These are phyloP conservation scores for Dorcus hopei DNA, from an alignment of 2,888 invertebrate species.

Conservation along the genomic window DNA sequence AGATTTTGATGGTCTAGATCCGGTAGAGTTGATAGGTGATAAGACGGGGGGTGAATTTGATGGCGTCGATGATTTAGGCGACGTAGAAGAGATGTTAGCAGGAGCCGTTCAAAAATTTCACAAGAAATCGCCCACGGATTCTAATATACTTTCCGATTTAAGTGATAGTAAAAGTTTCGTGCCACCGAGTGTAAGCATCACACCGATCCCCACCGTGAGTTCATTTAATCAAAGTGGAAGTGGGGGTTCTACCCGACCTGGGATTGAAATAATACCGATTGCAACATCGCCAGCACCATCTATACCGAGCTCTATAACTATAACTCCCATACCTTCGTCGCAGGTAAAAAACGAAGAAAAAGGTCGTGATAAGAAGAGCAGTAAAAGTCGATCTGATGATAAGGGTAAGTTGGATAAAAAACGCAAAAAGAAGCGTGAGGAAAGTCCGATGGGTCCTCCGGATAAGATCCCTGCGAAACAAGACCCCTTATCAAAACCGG, in stretches of 20 bases:
- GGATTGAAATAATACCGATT: slow-evolving; percentile 84
- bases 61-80: slow-evolving; percentile 56
- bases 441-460: slow-evolving; percentile 78
- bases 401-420: slow-evolving; percentile 63
- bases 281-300: slow-evolving; percentile 58
- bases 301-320: slow-evolving; percentile 79
- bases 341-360: slow-evolving; percentile 48
- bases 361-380: slow-evolving; percentile 50
- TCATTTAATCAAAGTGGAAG: slow-evolving; percentile 20
- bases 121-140: slow-evolving; percentile 52
- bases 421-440: slow-evolving; percentile 72
- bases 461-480: slow-evolving; percentile 76
- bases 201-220: slow-evolving; percentile 49
- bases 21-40: slow-evolving; percentile 55
- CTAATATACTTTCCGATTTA: slow-evolving; percentile 52
- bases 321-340: slow-evolving; percentile 72
- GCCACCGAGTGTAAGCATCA: slow-evolving; percentile 62
- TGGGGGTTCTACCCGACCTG: slow-evolving; percentile 59
- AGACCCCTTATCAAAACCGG: slow-evolving; percentile 68
- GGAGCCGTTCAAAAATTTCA: slow-evolving; percentile 50
- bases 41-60: slow-evolving; percentile 58
- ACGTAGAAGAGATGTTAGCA: slow-evolving; percentile 57
- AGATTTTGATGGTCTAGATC: slow-evolving; percentile 61
- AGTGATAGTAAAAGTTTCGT: slow-evolving; percentile 54
- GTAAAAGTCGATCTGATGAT: slow-evolving; percentile 46